A percentile compares a stretch with the other conserved stretches of the same genome.
Conservation (phyloP, 2,113 vertebrate genomes). For the Eulemur rufifrons region DNA sequence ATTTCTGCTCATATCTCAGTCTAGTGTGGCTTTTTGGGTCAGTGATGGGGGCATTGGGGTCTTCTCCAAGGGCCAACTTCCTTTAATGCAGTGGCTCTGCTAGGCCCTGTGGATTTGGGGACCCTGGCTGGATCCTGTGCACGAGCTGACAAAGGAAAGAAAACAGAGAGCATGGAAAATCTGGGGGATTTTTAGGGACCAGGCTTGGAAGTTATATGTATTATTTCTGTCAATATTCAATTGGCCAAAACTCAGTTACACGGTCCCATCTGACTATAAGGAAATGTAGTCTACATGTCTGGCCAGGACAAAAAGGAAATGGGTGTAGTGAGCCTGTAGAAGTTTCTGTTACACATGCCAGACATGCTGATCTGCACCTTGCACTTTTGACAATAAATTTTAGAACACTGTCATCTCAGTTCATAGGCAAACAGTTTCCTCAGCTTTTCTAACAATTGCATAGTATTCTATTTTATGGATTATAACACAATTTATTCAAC, state of each 20-base stretch:
- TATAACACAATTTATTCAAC: not conserved
- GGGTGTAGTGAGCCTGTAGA: not conserved
- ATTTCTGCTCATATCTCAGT: not conserved
- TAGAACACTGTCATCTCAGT: not conserved
- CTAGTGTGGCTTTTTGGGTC: not conserved
- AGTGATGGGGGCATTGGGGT: not conserved
- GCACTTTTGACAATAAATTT: not conserved
- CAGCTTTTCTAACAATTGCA: not conserved
- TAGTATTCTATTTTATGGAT: not conserved
- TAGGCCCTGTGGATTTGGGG: not conserved
- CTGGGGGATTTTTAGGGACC: not conserved
- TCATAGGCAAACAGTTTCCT: not conserved
- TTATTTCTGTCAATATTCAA: not conserved
- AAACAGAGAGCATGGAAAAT: not conserved
- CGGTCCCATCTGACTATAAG: not conserved
- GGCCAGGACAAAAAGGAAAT: not conserved
- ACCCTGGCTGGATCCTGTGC: not conserved
- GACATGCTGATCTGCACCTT: not conserved
- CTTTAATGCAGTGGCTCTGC: not conserved
- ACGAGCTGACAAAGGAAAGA: not conserved
- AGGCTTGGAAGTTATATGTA: not conserved
- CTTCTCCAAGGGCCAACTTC: not conserved
- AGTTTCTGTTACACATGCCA: not conserved
- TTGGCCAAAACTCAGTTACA: not conserved
- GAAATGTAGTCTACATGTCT: not conserved